These are phyloP conservation scores for Talpa occidentalis DNA, from an alignment of 2,113 vertebrate species.

Conservation along the genomic window DNA sequence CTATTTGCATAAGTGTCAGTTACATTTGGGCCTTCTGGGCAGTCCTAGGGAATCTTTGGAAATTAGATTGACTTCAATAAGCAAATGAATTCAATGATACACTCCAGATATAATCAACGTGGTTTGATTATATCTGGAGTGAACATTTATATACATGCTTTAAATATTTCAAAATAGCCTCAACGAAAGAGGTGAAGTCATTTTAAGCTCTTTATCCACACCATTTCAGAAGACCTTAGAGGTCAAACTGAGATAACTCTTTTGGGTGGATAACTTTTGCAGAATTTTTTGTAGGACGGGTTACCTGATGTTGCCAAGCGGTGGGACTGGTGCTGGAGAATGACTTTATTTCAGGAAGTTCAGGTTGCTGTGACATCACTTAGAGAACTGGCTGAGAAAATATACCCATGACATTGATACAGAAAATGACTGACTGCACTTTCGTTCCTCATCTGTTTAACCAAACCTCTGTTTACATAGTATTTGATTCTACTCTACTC, in stretches of 20 bases:
- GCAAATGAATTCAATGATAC: background rate
- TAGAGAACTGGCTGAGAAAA: background rate
- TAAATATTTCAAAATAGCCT: conserved; percentile 13
- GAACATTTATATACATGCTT: background rate
- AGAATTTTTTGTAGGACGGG: background rate
- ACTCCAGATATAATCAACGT: background rate
- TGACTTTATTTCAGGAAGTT: background rate
- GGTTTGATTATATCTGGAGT: background rate
- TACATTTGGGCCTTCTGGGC: background rate
- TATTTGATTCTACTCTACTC: background rate
- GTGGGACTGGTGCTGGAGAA: background rate
- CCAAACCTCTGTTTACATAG: background rate
- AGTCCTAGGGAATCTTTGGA: background rate
- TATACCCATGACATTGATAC: background rate
- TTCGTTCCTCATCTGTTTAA: background rate
- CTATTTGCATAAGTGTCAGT: background rate
- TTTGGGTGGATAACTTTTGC: background rate
- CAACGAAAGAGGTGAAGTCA: background rate
- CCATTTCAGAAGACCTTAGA: background rate
- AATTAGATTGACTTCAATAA: conserved; percentile 21
- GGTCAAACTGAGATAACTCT: background rate
- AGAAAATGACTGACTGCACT: background rate
- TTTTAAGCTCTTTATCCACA: background rate
- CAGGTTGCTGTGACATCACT: background rate
- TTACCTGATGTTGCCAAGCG: background rate